Conservation (phyloP, 35 echinoderm and acorn worm species). For the Eucidaris tribuloides region DNA sequence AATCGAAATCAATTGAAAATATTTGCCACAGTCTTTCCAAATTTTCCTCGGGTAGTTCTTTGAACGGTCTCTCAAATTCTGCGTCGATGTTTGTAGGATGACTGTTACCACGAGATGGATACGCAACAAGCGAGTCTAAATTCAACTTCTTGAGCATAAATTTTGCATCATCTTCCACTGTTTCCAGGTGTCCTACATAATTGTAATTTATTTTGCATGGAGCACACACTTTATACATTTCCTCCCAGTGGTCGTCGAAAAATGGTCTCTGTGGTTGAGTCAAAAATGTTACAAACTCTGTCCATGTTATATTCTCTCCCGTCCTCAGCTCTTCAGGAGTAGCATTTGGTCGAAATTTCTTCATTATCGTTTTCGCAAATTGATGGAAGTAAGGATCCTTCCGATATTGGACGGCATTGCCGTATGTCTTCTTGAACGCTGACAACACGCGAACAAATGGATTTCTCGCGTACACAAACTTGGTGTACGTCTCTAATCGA, state of each 20-base stretch:
- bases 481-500: constrained; percentile 69
- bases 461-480: constrained; percentile 81
- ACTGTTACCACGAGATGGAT: constrained; percentile 60
- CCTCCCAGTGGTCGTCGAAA: constrained; percentile 97
- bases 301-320: constrained; percentile 86
- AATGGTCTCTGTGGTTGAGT: constrained; percentile 47
- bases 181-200: constrained; percentile 84
- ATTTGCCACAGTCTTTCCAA: constrained; percentile 71
- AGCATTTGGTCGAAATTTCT: constrained; percentile 74
- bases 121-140: constrained; percentile 46
- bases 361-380: constrained; percentile 90
- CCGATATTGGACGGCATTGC: constrained; percentile 58
- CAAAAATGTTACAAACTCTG: constrained; percentile 78
- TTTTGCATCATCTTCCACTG: constrained; percentile 58
- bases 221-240: constrained; percentile 77
- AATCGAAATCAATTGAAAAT: constrained; percentile 71
- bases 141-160: constrained; percentile 73
- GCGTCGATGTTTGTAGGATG: constrained; percentile 85
- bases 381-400: constrained; percentile 86
- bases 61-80: constrained; percentile 64
- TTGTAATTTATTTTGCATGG: constrained; percentile 89
- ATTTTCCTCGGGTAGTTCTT: constrained; percentile 40
- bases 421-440: constrained; percentile 93
- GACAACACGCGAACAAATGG: constrained; percentile 90
- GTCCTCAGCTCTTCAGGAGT: constrained; percentile 62